A percentile compares a stretch with the other conserved stretches of the same genome.
Conservation (phyloP, 2,888 invertebrate genomes). For the Proisotoma minuta region DNA sequence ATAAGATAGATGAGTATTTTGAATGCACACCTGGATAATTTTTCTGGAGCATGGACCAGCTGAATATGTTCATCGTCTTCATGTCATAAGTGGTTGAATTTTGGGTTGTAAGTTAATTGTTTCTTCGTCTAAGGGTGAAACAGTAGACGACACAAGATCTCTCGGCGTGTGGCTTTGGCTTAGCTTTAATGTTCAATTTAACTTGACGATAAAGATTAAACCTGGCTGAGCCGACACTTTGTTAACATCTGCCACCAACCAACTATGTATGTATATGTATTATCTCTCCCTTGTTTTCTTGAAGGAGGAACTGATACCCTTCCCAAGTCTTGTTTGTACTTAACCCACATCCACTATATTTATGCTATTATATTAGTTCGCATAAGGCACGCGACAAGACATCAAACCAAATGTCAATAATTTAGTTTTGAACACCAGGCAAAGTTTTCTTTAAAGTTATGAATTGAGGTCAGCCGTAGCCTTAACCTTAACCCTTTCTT, state of each 20-base stretch:
- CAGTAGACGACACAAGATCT: neutral
- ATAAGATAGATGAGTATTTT: neutral
- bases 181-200: neutral
- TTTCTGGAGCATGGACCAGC: neutral
- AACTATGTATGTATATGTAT: neutral
- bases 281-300: neutral
- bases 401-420: too few species aligned
- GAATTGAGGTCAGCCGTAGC: too few species aligned
- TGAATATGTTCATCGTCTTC: neutral
- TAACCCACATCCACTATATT: neutral
- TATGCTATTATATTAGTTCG: too few species aligned
- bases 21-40: constrained; percentile 1
- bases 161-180: neutral
- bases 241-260: neutral
- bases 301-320: neutral
- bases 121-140: neutral
- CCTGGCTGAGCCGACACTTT: constrained; percentile 1
- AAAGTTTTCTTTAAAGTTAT: too few species aligned
- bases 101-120: neutral
- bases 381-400: too few species aligned
- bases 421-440: too few species aligned
- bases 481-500: too few species aligned
- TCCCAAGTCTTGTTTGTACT: neutral
- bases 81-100: too few species aligned
- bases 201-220: neutral